phyloP scores from a whole-genome alignment of 2,113 vertebrate genomes.

The Nesogale talazaci region DNA sequence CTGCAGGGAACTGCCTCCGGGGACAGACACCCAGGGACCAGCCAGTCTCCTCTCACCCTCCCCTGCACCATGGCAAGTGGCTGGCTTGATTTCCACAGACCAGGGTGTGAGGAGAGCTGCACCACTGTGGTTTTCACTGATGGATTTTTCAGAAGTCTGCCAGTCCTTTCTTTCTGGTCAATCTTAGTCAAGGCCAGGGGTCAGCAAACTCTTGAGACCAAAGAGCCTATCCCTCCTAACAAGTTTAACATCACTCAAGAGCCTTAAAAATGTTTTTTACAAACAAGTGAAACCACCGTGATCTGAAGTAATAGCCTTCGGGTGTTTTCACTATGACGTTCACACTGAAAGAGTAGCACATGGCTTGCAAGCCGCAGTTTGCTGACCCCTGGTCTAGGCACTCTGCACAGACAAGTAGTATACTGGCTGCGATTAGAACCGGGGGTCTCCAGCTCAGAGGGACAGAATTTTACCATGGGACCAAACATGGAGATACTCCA shows the following conservation, averaged over 20 bases:
- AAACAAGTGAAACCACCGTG: no score
- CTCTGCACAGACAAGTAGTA: not conserved
- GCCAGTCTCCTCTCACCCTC: not conserved
- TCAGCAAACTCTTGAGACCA: no score
- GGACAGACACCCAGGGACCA: not conserved
- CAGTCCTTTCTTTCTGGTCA: not conserved
- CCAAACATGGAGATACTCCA: not conserved
- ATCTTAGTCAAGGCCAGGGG: not conserved
- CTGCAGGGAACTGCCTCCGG: not conserved
- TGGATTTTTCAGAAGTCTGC: not conserved
- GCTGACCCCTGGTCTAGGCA: no score
- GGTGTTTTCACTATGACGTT: no score
- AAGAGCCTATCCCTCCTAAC: no score
- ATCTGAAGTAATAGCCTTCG: no score
- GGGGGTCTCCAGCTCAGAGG: not conserved
- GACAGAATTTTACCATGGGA: not conserved
- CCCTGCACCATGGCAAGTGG: not conserved
- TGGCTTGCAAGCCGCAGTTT: no score
- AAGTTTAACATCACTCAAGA: no score
- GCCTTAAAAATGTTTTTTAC: no score
- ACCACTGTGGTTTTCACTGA: not conserved
- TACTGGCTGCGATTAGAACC: not conserved
- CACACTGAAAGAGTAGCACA: no score
- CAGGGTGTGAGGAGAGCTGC: not conserved
- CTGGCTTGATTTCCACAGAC: conserved; percentile 4